Base-by-base conservation (phyloP, 1,140 invertebrate species). In the Apis laboriosa region DNA sequence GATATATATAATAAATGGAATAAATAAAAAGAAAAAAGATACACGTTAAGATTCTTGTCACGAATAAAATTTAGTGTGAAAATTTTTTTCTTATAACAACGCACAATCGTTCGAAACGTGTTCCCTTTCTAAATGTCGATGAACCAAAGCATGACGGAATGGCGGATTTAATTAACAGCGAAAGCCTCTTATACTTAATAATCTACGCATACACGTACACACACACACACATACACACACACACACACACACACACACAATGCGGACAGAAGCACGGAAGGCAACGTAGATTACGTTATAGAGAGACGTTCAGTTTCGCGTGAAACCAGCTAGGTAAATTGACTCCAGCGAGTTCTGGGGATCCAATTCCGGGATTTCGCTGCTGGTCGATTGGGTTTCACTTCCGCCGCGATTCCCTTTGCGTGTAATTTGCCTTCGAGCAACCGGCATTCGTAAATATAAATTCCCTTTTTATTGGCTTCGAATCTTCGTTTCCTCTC, bases 351-450 rank as follows among this genome's bases (percentile, higher is more conserved):
- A 86, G 84, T 86, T 84, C 83, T 77, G 81, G 70, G 79, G 85
- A 86, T 86, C 74, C 86, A 87, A 87, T 84, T 87, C 86, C 82
- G 86, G 61, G 72, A 84, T 84, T 81, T 84, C 75, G 64, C 81
- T 80, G 85, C 77, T 82, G 81, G 81, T 86, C 85, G 85, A 87
- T 86, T 86, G 82, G 85, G 76, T 87, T 80, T 87, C 85, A 84
- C 83, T 85, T 77, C 84, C 78, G 75, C 79, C 74, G 51, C 84
- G 85, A 86, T 86, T 86, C 84, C 74, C 84, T 86, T 82, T 86
- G 85, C 84, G 66, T 63, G 84, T 86, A 86, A 86, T 86, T 88
- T 82, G 76, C 75, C 75, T 71, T 12, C 75, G 84, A 68, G 75
- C 80, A 64, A 17, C 49, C 76, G 53, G 21, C 53, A 78, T 67